Conservation (phyloP, 1,140 invertebrate species). For the Heliconius nattereri region DNA sequence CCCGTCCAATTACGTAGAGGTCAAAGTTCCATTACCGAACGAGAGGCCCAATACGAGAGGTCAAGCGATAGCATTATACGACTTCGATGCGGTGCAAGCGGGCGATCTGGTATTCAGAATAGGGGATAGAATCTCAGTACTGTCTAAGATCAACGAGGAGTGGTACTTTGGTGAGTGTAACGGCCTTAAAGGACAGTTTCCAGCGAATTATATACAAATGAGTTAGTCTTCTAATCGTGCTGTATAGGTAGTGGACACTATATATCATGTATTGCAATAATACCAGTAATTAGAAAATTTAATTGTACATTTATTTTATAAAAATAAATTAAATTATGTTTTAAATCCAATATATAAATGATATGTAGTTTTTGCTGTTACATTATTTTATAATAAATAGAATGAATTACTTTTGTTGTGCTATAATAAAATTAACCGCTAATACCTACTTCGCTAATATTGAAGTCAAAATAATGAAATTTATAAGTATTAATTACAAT, state of each 20-base stretch:
- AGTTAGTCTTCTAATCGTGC: constrained; percentile 45
- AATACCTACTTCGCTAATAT: not conserved
- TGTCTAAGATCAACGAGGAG: constrained; percentile 87
- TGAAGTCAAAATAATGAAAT: not conserved
- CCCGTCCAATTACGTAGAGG: constrained; percentile 89
- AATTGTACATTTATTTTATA: not conserved
- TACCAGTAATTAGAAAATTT: not conserved
- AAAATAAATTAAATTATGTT: not conserved
- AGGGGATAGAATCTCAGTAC: constrained; percentile 87
- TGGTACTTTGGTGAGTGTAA: constrained; percentile 90
- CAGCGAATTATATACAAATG: constrained; percentile 88
- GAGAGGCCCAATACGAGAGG: constrained; percentile 44
- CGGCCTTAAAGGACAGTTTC: constrained; percentile 89
- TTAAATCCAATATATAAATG: not conserved
- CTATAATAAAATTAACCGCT: not conserved
- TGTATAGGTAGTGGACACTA: not conserved
- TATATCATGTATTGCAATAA: not conserved
- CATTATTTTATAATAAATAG: not conserved
- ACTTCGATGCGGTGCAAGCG: constrained; percentile 74
- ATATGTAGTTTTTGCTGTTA: not conserved
- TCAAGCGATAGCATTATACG: constrained; percentile 76
- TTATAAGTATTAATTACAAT: constrained; percentile 10
- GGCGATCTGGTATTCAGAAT: constrained; percentile 74
- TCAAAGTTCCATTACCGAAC: constrained; percentile 86
- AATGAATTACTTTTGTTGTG: constrained; percentile 7